A percentile compares a stretch with the other conserved stretches of the same genome.
These are phyloP conservation scores for Apomyelois bistriatella DNA, from an alignment of 2,888 invertebrate species.

Conservation along the genomic window DNA sequence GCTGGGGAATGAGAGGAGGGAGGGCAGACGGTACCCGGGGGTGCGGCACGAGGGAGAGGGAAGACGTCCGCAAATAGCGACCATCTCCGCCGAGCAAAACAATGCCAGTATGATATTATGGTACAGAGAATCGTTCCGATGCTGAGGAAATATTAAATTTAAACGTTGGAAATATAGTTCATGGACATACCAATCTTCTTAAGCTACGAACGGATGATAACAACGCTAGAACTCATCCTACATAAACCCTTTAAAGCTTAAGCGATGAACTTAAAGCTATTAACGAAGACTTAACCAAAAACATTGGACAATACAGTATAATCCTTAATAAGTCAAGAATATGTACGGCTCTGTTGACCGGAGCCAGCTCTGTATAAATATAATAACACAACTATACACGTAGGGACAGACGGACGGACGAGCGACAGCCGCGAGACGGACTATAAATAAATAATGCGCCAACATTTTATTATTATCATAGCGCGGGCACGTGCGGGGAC, in stretches of 20 bases:
- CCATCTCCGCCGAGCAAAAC: conserved; percentile 72
- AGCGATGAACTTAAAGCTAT: not conserved
- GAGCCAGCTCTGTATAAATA: conserved; percentile 42
- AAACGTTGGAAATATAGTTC: conserved; percentile 12
- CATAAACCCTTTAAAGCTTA: not conserved
- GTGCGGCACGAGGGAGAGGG: conserved; percentile 31
- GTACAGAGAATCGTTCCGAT: conserved; percentile 47
- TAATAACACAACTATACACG: conserved; percentile 47
- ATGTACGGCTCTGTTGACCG: conserved; percentile 27
- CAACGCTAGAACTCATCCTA: not conserved
- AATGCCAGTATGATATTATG: conserved; percentile 75
- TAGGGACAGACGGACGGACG: conserved; percentile 66
- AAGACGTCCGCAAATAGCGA: conserved; percentile 73
- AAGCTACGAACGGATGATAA: not conserved
- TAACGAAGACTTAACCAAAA: conserved; percentile 14
- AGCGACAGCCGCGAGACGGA: conserved; percentile 76
- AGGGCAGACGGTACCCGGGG: conserved; percentile 24
- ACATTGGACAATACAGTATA: conserved; percentile 20
- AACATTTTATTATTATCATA: conserved; percentile 79
- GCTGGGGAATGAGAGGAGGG: conserved; percentile 32
- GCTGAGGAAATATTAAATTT: conserved; percentile 30
- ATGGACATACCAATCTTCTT: not conserved
- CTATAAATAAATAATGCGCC: conserved; percentile 80
- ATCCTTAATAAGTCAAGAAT: conserved; percentile 49
- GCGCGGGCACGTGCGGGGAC: conserved; percentile 73